A percentile compares a stretch with the other conserved stretches of the same genome.
Conservation (phyloP, 2,888 invertebrate genomes). For the Blastobasis lacticolella region DNA sequence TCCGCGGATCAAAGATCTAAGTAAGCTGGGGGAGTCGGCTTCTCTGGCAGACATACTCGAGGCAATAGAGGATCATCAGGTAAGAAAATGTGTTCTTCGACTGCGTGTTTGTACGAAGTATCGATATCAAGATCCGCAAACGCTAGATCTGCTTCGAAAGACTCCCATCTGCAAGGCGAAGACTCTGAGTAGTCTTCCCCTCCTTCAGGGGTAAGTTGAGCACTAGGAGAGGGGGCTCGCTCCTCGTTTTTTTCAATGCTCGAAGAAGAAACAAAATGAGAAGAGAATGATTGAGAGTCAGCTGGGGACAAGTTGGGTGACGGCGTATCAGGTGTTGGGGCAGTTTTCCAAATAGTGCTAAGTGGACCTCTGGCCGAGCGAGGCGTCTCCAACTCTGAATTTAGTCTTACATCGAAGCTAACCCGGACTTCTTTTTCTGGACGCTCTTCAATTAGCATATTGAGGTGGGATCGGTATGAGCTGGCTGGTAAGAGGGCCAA, state of each 20-base stretch:
- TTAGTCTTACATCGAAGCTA: constrained; percentile 58
- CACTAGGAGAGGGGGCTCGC: constrained; percentile 70
- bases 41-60: constrained; percentile 64
- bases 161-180: constrained; percentile 76
- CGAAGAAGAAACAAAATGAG: constrained; percentile 74
- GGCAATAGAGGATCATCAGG: constrained; percentile 75
- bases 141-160: constrained; percentile 76
- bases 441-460: constrained; percentile 65
- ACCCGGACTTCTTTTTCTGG: constrained; percentile 64
- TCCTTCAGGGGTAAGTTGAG: constrained; percentile 74
- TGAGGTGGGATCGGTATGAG: constrained; percentile 64
- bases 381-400: constrained; percentile 46
- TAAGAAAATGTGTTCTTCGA: constrained; percentile 76
- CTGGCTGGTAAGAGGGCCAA: constrained; percentile 64
- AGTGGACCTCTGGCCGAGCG: constrained; percentile 59
- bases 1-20: constrained; percentile 68
- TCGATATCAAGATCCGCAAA: constrained; percentile 76
- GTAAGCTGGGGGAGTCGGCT: constrained; percentile 74
- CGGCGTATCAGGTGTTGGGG: constrained; percentile 79
- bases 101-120: constrained; percentile 76
- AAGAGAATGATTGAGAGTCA: constrained; percentile 76
- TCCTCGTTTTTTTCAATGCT: constrained; percentile 64
- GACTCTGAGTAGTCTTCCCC: constrained; percentile 56
- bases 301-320: constrained; percentile 77
- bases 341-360: constrained; percentile 61